Evolutionary conservation across 2,888 invertebrate genomes (phyloP).

Genomic region (Patella pellucida): DNA sequence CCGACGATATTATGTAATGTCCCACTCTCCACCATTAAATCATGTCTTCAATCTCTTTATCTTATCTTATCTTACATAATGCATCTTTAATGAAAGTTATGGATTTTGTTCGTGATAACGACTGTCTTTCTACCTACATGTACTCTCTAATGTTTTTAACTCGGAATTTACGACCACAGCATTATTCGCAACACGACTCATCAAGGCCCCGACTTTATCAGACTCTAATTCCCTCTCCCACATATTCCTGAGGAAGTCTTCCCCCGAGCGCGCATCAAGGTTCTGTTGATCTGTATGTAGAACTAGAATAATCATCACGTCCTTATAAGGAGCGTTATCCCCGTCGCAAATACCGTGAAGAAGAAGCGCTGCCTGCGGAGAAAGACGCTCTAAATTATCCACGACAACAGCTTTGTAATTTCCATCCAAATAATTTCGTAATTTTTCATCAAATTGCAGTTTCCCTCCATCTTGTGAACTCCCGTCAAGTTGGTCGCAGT

Average conservation of each 20-base stretch:
- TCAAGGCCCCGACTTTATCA: slow-evolving; percentile 56
- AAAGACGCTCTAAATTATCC: slow-evolving; percentile 53
- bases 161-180: slow-evolving; percentile 48
- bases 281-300: slow-evolving; percentile 38
- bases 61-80: too few species aligned
- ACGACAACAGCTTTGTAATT: slow-evolving; percentile 47
- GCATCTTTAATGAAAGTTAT: too few species aligned
- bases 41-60: too few species aligned
- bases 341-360: slow-evolving; percentile 66
- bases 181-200: slow-evolving; percentile 59
- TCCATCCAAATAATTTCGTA: slow-evolving; percentile 32
- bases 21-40: too few species aligned
- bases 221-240: slow-evolving; percentile 50
- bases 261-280: slow-evolving; percentile 32
- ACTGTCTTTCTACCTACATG: too few species aligned
- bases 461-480: slow-evolving; percentile 33
- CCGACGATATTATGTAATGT: too few species aligned
- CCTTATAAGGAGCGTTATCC: slow-evolving; percentile 64
- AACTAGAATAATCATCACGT: slow-evolving; percentile 53
- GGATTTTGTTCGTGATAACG: too few species aligned
- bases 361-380: slow-evolving; percentile 53
- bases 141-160: neutral
- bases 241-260: slow-evolving; percentile 37
- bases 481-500: slow-evolving; percentile 28
- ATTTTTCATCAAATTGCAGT: slow-evolving; percentile 33